Conservation (phyloP, 2,113 vertebrate species). For the Dasyurus viverrinus region DNA sequence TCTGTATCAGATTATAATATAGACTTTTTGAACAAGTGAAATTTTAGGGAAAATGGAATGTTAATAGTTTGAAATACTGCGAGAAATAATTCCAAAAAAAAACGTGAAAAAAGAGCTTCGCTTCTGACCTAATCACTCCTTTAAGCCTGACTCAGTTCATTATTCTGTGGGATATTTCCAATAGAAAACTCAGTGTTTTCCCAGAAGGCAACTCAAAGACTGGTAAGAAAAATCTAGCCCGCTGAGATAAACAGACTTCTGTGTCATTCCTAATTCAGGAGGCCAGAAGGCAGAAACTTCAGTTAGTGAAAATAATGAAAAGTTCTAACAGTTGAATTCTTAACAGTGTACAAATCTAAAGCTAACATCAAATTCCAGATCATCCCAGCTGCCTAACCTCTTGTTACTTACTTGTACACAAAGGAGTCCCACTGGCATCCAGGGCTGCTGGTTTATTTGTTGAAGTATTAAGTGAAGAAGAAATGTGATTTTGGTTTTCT, state of each 20-base stretch:
- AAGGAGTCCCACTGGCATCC: constrained; percentile 69
- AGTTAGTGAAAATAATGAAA: not conserved
- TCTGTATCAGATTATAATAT: not conserved
- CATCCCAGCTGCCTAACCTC: not conserved
- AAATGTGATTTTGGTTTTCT: constrained; percentile 85
- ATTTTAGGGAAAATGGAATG: not conserved
- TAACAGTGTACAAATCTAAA: not conserved
- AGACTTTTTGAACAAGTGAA: not conserved
- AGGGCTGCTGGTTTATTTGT: constrained; percentile 66
- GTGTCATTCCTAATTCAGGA: not conserved
- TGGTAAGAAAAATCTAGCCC: not conserved
- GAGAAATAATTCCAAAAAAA: not conserved
- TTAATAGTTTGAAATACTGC: not conserved
- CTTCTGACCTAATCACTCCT: not conserved
- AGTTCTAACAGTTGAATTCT: not conserved
- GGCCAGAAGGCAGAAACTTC: not conserved
- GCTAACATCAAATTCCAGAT: not conserved
- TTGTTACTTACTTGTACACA: constrained; percentile 81
- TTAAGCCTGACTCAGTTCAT: not conserved
- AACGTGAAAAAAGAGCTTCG: not conserved
- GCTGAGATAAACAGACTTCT: not conserved
- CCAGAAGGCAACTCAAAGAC: not conserved
- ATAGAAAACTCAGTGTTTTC: not conserved
- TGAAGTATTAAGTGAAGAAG: constrained; percentile 80
- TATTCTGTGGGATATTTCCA: not conserved